Base-by-base conservation (phyloP, 2,888 invertebrate genomes). In the Branchipolynoe longqiensis region DNA sequence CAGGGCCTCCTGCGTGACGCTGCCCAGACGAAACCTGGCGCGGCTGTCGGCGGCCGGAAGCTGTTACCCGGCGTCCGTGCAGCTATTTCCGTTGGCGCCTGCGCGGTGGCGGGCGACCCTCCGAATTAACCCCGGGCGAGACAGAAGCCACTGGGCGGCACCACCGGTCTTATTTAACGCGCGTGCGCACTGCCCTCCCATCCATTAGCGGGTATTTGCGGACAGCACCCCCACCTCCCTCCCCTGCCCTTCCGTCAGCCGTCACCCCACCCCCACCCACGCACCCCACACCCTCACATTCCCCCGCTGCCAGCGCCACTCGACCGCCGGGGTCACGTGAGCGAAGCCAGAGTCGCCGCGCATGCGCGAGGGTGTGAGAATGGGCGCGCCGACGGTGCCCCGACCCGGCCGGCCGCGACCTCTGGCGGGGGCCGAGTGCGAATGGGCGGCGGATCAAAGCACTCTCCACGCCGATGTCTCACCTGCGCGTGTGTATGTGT, bases 351-450 rank as follows among this genome's bases (percentile, higher is more conserved):
- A 54, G 28, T 25, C 28, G 25, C 28, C 12, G 48, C 54, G 78
- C 78, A 31, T 48, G 78, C 78, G 48, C 78, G n/a, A 41, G 78
- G 28, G 41, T 78, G 78, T 48, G 78, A 78, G 78, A 78, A 78
- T 78, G 25, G 28, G 36, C 69, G 18, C 69, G 14, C 8, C 8
- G 48, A 48, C 8, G 48, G 48, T 18, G 48, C 48, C 8, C 8
- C 18, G 48, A 48, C 8, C 18, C n/a, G 48, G 22, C 36, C 1
- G 18, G 58, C 22, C 1, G 38, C 36, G 38, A 69, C 69, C 36
- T 33, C 69, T 69, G 25, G 25, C 62, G 3, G 18, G 6, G 18
- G 8, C 18, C 18, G 8, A 12, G 48, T 12, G 48, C 8, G 18
- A 18, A 8, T 48, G 8, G 8, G 8, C 48, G 48, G 8, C 48